phyloP scores from a whole-genome alignment of 2,797 vertebrate species.

The Smutsia gigantea region DNA sequence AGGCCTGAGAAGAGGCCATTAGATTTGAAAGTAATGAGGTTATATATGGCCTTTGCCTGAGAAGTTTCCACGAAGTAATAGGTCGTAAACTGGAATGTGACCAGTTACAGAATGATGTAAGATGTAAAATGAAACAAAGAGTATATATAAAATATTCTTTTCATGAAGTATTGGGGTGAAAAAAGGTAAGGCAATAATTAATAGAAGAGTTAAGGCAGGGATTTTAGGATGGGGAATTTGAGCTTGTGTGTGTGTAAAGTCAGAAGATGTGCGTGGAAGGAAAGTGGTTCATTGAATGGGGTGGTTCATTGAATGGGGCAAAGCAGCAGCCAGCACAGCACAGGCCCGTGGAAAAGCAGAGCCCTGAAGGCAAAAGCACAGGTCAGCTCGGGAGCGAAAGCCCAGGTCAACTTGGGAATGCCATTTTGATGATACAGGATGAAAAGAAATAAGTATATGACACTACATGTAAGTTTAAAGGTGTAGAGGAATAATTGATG shows the following conservation, averaged over 20 bases:
- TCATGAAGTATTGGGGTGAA: neutral
- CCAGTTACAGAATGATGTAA: neutral
- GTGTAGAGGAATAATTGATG: neutral
- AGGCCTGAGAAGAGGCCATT: neutral
- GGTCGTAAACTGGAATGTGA: neutral
- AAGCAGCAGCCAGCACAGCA: neutral
- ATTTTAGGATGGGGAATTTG: neutral
- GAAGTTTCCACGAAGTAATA: neutral
- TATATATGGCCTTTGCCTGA: neutral
- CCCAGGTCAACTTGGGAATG: neutral
- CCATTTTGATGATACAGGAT: neutral
- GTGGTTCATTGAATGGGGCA: neutral
- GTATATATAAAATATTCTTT: neutral
- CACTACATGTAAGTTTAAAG: neutral
- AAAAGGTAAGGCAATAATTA: neutral
- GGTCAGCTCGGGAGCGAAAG: neutral
- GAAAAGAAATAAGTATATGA: neutral
- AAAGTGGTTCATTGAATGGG: no score
- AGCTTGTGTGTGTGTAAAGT: neutral
- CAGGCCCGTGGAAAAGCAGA: neutral
- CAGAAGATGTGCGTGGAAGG: neutral
- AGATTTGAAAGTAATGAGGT: neutral
- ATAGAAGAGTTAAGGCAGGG: neutral
- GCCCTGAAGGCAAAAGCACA: neutral
- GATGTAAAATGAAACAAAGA: neutral